A percentile compares a stretch with the other conserved stretches of the same genome.
These are phyloP conservation scores for Disparrhopalites patrizii DNA, from an alignment of 2,888 invertebrate species.

Conservation along the genomic window DNA sequence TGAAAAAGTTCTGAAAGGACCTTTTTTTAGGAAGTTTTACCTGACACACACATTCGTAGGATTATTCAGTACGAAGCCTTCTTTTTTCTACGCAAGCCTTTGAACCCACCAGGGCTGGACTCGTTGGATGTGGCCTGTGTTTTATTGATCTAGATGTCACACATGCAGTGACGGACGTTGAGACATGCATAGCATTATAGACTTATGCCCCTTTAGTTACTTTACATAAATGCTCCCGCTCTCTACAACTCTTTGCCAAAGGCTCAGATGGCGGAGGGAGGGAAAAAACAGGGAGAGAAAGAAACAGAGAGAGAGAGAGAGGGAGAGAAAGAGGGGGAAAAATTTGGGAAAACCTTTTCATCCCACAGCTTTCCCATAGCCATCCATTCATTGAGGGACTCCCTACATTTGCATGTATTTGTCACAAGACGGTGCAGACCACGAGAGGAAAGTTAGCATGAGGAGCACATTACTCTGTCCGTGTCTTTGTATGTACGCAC, in stretches of 20 bases:
- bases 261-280: conserved; percentile 12
- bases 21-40: too few relatives aligned
- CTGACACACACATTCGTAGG: too few relatives aligned
- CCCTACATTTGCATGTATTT: conserved; percentile 27
- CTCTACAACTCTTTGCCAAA: conserved; percentile 5
- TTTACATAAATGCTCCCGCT: conserved; percentile 20
- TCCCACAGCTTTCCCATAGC: conserved; percentile 26
- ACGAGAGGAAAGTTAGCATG: too few relatives aligned
- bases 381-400: conserved; percentile 24
- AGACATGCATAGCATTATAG: not conserved
- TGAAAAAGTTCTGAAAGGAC: too few relatives aligned
- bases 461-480: too few relatives aligned
- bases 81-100: too few relatives aligned
- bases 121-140: conserved; percentile 21
- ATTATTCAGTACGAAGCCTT: too few relatives aligned
- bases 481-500: too few relatives aligned
- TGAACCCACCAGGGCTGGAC: too few relatives aligned
- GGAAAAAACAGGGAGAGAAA: conserved; percentile 10
- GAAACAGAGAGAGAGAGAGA: conserved; percentile 6
- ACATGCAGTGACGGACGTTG: conserved; percentile 14
- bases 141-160: conserved; percentile 28
- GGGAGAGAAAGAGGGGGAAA: conserved; percentile 8
- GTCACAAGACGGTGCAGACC: conserved; percentile 19
- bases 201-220: conserved; percentile 23
- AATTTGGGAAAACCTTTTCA: conserved; percentile 25